phyloP scores from a whole-genome alignment of 1,140 invertebrate genomes.

The Eubasilissa regina region DNA sequence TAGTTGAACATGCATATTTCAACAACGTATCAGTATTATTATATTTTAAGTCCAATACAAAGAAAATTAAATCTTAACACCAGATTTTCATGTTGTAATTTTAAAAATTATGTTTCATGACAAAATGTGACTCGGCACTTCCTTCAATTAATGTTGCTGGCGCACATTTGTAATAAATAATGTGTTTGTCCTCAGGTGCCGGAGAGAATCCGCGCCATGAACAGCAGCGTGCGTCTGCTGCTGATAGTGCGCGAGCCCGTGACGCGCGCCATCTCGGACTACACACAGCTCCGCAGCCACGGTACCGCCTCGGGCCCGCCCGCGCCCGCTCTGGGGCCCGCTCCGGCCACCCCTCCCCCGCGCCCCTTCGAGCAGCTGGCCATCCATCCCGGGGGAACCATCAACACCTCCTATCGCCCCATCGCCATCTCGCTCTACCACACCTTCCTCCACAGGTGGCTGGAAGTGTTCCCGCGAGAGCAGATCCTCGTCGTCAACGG shows the following conservation, averaged over 20 bases:
- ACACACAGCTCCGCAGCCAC: conserved; percentile 88
- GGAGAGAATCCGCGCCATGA: conserved; percentile 93
- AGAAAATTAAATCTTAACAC: too few species aligned
- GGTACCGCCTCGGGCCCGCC: conserved; percentile 78
- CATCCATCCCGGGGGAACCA: conserved; percentile 83
- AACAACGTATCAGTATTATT: too few species aligned
- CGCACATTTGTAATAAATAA: too few species aligned
- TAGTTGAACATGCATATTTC: too few species aligned
- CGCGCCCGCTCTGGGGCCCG: conserved; percentile 64
- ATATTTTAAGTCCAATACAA: too few species aligned
- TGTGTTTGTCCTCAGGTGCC: conserved; percentile 76
- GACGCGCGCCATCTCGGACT: conserved; percentile 95
- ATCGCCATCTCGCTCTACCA: conserved; percentile 90
- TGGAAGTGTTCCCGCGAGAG: conserved; percentile 89
- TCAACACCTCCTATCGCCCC: conserved; percentile 86
- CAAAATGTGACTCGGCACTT: too few species aligned
- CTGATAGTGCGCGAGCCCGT: conserved; percentile 97
- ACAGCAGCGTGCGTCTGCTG: conserved; percentile 91
- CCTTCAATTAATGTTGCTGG: too few species aligned
- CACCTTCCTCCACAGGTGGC: conserved; percentile 86
- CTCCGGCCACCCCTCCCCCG: conserved; percentile 62
- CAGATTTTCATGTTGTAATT: too few species aligned
- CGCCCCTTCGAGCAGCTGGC: conserved; percentile 88
- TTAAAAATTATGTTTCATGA: too few species aligned
- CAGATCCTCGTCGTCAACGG: conserved; percentile 97